phyloP scores from a whole-genome alignment of 2,797 vertebrate genomes.

The Melanotaenia trifasciata region DNA sequence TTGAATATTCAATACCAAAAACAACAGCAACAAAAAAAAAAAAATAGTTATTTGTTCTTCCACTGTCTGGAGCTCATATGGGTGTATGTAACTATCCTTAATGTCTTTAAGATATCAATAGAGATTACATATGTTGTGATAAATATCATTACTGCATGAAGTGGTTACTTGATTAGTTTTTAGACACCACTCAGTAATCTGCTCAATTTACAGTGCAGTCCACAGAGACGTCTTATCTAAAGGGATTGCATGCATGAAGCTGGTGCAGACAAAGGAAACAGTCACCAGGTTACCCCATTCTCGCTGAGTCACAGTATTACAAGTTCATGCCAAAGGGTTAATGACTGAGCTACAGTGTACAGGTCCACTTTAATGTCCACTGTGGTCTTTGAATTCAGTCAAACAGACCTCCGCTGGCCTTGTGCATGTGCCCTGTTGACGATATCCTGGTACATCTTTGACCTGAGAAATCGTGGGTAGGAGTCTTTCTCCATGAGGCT shows the following conservation, averaged over 20 bases:
- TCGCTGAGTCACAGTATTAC: conserved; percentile 73
- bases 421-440: conserved; percentile 87
- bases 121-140: not conserved
- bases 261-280: conserved; percentile 52
- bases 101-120: not conserved
- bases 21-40: not conserved
- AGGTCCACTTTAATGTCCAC: conserved; percentile 42
- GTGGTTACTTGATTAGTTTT: conserved; percentile 5
- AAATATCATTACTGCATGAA: conserved; percentile 12
- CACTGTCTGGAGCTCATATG: not conserved
- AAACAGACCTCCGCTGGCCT: conserved; percentile 91
- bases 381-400: conserved; percentile 30
- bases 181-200: conserved; percentile 24
- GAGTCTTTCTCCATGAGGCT: conserved; percentile 99
- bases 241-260: conserved; percentile 62
- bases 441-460: conserved; percentile 96
- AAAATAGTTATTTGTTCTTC: too few relatives aligned
- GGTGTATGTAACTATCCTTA: not conserved
- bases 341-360: conserved; percentile 37
- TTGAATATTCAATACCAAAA: not conserved
- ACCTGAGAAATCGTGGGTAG: conserved; percentile 95
- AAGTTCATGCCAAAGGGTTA: conserved; percentile 42
- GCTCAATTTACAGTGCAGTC: conserved; percentile 21
- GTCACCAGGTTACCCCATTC: conserved; percentile 48
- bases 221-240: conserved; percentile 27